Percentiles rank a stretch among this genome's conserved stretches.
phyloP scores from a whole-genome alignment of 2,113 vertebrate species.

The Pteropus alecto region DNA sequence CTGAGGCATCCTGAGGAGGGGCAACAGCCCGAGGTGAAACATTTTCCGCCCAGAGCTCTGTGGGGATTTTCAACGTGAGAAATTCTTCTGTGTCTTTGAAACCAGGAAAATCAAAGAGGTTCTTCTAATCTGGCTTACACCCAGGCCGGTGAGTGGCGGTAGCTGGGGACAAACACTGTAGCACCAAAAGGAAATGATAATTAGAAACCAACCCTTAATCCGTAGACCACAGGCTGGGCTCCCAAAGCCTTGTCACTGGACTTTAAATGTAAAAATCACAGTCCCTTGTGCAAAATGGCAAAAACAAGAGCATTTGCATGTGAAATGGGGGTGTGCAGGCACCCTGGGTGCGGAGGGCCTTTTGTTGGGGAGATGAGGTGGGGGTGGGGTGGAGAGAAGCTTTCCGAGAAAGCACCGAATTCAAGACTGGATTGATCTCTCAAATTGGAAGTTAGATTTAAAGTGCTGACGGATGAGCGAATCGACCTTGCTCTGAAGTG shows the following conservation, averaged over 20 bases:
- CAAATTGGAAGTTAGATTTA: neutral
- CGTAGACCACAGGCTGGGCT: slow-evolving; percentile 31
- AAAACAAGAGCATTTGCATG: slow-evolving; percentile 56
- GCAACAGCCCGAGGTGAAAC: slow-evolving; percentile 47
- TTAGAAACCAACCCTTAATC: slow-evolving; percentile 72
- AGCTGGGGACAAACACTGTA: slow-evolving; percentile 73
- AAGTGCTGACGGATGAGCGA: neutral
- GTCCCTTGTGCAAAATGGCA: neutral
- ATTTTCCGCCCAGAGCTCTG: slow-evolving; percentile 54
- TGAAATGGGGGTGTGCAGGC: slow-evolving; percentile 52
- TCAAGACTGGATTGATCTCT: neutral
- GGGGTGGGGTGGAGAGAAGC: neutral
- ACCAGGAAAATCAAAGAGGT: slow-evolving; percentile 67
- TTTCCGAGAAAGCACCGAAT: neutral
- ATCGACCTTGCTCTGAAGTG: neutral
- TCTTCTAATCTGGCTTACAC: slow-evolving; percentile 65
- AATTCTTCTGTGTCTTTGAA: slow-evolving; percentile 77
- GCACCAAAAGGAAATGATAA: slow-evolving; percentile 75
- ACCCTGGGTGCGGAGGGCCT: neutral
- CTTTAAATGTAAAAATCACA: slow-evolving; percentile 63
- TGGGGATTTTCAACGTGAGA: slow-evolving; percentile 63
- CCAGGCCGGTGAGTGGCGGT: slow-evolving; percentile 40
- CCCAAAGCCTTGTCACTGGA: neutral
- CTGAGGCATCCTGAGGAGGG: too few species aligned
- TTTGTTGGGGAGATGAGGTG: neutral